Conservation (phyloP, 2,113 vertebrate species). For the Petromus typicus region DNA sequence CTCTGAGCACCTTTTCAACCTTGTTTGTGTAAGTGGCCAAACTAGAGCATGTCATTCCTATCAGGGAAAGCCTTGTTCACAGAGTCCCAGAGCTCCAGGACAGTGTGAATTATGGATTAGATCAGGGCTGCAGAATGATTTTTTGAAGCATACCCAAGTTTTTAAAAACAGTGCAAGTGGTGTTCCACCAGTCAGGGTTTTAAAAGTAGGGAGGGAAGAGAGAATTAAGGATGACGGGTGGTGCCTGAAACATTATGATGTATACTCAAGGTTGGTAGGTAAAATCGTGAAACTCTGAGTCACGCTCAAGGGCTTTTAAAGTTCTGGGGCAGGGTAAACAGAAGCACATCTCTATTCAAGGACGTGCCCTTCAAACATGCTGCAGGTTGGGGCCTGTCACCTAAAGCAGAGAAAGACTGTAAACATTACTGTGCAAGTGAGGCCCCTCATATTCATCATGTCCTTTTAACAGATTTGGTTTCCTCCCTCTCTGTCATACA, state of each 20-base stretch:
- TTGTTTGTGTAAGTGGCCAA: not conserved
- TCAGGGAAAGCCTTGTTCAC: not conserved
- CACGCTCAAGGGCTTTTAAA: not conserved
- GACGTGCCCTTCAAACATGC: not conserved
- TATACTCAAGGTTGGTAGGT: not conserved
- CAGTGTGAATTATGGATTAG: not conserved
- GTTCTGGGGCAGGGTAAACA: not conserved
- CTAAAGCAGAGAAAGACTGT: not conserved
- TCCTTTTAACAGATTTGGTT: not conserved
- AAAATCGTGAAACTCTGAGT: not conserved
- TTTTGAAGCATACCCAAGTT: not conserved
- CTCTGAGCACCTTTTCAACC: too few species aligned
- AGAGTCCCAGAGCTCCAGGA: not conserved
- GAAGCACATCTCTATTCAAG: not conserved
- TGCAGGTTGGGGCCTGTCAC: not conserved
- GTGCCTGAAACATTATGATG: not conserved
- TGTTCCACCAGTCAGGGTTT: not conserved
- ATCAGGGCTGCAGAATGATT: not conserved
- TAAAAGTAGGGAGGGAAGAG: slow-evolving; percentile 12
- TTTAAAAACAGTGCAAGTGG: not conserved
- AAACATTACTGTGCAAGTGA: too few species aligned
- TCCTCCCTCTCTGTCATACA: not conserved
- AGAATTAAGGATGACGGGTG: not conserved
- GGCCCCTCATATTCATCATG: rapidly evolving
- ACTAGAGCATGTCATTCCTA: too few species aligned